phyloP scores from a whole-genome alignment of 2,113 vertebrate species.

The Tachycineta bicolor region DNA sequence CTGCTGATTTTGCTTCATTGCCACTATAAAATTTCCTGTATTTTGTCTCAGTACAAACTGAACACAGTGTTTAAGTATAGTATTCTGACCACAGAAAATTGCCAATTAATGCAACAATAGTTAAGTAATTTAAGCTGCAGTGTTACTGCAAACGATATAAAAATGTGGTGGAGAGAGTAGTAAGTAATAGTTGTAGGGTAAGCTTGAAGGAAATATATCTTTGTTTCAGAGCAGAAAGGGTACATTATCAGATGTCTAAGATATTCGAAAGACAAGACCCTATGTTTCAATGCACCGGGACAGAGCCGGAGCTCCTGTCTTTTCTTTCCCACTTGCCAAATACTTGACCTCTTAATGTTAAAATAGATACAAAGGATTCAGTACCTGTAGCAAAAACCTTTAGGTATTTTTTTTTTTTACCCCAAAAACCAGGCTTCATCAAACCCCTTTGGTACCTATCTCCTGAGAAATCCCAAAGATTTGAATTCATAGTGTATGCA shows the following conservation, averaged over 20 bases:
- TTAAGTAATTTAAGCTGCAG: background rate
- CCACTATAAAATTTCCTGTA: constrained; percentile 21
- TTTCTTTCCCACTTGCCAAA: background rate
- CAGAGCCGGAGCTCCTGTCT: background rate
- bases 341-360: background rate
- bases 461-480: constrained; percentile 18
- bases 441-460: background rate
- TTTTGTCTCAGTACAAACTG: constrained; percentile 13
- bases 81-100: constrained; percentile 58
- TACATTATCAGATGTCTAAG: background rate
- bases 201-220: background rate
- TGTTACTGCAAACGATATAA: background rate
- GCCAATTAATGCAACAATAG: constrained; percentile 40
- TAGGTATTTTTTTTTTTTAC: background rate
- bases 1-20: constrained; percentile 49
- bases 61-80: constrained; percentile 20
- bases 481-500: constrained; percentile 9
- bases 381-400: background rate
- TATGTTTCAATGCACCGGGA: background rate
- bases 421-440: background rate
- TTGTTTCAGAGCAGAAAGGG: background rate
- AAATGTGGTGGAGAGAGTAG: background rate
- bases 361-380: background rate
- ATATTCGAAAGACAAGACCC: background rate
- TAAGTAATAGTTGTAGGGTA: background rate